These are phyloP conservation scores for Globodera rostochiensis DNA, from an alignment of 1,140 invertebrate genomes.

Conservation along the genomic window DNA sequence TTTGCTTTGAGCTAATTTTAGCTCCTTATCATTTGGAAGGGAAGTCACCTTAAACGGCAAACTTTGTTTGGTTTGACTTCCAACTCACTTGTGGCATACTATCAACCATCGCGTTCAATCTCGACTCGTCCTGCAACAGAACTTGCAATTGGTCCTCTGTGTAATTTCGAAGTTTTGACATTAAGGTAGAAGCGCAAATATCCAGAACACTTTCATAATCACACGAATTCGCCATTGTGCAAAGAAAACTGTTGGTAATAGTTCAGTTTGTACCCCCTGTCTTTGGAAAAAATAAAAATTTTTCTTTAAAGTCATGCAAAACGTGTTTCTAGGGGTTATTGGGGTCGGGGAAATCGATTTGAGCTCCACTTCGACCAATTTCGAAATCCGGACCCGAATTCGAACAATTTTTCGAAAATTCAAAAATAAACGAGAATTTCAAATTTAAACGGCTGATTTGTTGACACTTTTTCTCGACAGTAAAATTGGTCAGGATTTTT, in stretches of 20 bases:
- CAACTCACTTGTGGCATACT: conserved; percentile 32
- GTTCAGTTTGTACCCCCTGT: background rate
- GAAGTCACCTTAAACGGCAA: conserved; percentile 24
- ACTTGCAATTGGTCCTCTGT: conserved; percentile 42
- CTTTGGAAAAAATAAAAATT: background rate
- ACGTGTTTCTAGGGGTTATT: background rate
- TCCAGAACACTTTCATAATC: conserved; percentile 41
- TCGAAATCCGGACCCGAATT: background rate
- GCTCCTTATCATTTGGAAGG: conserved; percentile 38
- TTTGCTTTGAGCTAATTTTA: conserved; percentile 45
- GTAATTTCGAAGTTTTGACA: conserved; percentile 43
- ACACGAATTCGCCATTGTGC: conserved; percentile 3
- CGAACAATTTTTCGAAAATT: conserved; percentile 7
- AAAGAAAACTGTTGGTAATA: background rate
- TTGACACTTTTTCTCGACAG: too few relatives aligned
- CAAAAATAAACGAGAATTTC: too few relatives aligned
- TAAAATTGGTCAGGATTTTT: too few relatives aligned
- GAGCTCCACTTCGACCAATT: background rate
- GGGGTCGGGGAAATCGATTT: background rate
- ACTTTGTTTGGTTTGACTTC: background rate
- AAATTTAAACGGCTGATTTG: too few relatives aligned
- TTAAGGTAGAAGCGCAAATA: conserved; percentile 35
- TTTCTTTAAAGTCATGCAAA: background rate
- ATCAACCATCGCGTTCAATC: conserved; percentile 39
- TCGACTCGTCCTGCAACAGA: conserved; percentile 31